These are phyloP conservation scores for Spicauda simplicius DNA, from an alignment of 2,888 invertebrate species.

Conservation along the genomic window DNA sequence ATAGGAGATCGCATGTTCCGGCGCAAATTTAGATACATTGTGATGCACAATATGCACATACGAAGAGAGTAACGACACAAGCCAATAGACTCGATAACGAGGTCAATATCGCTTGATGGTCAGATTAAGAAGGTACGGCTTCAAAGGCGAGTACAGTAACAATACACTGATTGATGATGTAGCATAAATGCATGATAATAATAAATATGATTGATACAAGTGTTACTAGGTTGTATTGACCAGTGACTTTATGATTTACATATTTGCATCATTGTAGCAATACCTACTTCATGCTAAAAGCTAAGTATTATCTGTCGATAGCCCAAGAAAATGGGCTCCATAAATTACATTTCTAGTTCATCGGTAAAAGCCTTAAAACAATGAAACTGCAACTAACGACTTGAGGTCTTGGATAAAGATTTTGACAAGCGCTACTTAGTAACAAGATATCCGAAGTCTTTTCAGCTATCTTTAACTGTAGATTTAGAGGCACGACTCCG, in stretches of 20 bases:
- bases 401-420: slow-evolving; percentile 22
- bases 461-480: slow-evolving; percentile 28
- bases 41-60: background rate
- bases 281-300: slow-evolving; percentile 8
- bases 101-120: slow-evolving; percentile 12
- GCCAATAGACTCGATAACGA: slow-evolving; percentile 9
- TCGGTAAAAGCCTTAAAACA: slow-evolving; percentile 18
- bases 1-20: background rate
- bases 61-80: slow-evolving; percentile 4
- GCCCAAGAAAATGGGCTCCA: slow-evolving; percentile 11
- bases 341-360: slow-evolving; percentile 33
- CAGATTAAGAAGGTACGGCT: slow-evolving; percentile 4
- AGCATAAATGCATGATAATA: background rate
- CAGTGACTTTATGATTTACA: background rate
- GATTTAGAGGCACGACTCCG: slow-evolving; percentile 27
- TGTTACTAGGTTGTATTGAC: background rate
- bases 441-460: slow-evolving; percentile 25
- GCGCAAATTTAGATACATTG: background rate
- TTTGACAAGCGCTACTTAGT: slow-evolving; percentile 32
- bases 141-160: background rate
- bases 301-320: slow-evolving; percentile 22
- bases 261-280: background rate
- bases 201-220: slow-evolving; percentile 1
- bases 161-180: slow-evolving; percentile 1
- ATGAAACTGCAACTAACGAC: slow-evolving; percentile 28